Evolutionary conservation across 2,113 vertebrate genomes (phyloP).

Genomic region (Cryptoleucopteryx plumbea): DNA sequence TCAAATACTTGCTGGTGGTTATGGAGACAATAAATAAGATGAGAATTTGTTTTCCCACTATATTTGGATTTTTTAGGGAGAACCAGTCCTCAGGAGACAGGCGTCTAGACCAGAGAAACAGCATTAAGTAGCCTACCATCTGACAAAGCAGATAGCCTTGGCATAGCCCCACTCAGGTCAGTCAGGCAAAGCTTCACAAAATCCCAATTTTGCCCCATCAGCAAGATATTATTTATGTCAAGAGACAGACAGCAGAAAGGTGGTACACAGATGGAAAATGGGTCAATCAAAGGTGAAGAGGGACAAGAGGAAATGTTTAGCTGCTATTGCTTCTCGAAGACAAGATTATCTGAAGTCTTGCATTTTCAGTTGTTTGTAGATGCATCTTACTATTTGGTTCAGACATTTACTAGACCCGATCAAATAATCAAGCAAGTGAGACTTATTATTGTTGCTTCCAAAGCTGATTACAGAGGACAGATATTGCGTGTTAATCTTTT

Average conservation of each 20-base stretch:
- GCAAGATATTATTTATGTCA: background rate
- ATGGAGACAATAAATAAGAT: background rate
- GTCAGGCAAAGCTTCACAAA: background rate
- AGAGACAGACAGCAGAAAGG: background rate
- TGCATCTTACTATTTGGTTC: background rate
- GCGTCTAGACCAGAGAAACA: background rate
- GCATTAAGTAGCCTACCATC: background rate
- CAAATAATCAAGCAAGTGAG: background rate
- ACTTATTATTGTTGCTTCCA: background rate
- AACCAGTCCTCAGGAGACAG: background rate
- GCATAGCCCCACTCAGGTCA: background rate
- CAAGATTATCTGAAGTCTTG: background rate
- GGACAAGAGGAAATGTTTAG: background rate
- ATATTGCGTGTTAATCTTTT: constrained; percentile 49
- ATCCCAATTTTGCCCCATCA: background rate
- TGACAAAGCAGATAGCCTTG: background rate
- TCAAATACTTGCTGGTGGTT: background rate
- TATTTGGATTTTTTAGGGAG: background rate
- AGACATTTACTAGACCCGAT: background rate
- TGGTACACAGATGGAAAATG: background rate
- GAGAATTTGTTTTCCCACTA: background rate
- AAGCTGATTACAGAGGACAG: constrained; percentile 37
- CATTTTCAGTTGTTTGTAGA: background rate
- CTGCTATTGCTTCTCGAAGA: background rate
- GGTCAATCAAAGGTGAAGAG: background rate